phyloP scores from a whole-genome alignment of 1,140 invertebrate genomes.

The Drosophila neocordata region DNA sequence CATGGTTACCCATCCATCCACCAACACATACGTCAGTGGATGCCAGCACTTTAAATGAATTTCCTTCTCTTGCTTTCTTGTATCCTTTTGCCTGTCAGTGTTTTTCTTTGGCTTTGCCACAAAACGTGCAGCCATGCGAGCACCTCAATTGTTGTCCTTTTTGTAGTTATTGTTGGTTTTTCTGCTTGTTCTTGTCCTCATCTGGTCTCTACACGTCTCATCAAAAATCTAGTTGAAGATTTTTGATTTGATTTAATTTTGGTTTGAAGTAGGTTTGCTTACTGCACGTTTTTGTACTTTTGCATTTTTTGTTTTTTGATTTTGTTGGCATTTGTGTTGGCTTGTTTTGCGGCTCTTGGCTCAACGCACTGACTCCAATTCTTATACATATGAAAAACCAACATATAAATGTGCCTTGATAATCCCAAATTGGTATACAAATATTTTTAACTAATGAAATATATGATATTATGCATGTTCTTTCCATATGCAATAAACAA shows the following conservation, averaged over 20 bases:
- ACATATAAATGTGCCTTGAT: not conserved
- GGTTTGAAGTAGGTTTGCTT: slow-evolving; percentile 33
- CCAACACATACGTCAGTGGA: not conserved
- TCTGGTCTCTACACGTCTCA: slow-evolving; percentile 26
- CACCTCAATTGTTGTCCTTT: slow-evolving; percentile 57
- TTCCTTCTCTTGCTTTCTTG: not conserved
- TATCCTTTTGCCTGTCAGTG: slow-evolving; percentile 6
- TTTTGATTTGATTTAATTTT: slow-evolving; percentile 80
- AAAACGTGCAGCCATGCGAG: slow-evolving; percentile 49
- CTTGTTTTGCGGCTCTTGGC: slow-evolving; percentile 6
- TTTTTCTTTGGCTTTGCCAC: slow-evolving; percentile 66
- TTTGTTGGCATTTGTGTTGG: slow-evolving; percentile 29
- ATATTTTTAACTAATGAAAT: slow-evolving; percentile 25
- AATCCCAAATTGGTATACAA: slow-evolving; percentile 15
- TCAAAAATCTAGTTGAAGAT: slow-evolving; percentile 77
- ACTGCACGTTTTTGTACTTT: slow-evolving; percentile 37
- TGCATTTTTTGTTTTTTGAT: slow-evolving; percentile 23
- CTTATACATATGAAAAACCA: not conserved
- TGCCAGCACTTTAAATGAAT: slow-evolving; percentile 12
- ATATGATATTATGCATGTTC: slow-evolving; percentile 6
- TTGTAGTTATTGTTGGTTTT: not conserved
- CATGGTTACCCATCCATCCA: slow-evolving; percentile 44
- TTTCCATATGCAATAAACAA: not conserved
- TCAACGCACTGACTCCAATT: not conserved
- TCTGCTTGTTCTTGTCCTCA: not conserved